Base-by-base conservation (phyloP, 2,888 invertebrate genomes). In the Ceramica pisi region DNA sequence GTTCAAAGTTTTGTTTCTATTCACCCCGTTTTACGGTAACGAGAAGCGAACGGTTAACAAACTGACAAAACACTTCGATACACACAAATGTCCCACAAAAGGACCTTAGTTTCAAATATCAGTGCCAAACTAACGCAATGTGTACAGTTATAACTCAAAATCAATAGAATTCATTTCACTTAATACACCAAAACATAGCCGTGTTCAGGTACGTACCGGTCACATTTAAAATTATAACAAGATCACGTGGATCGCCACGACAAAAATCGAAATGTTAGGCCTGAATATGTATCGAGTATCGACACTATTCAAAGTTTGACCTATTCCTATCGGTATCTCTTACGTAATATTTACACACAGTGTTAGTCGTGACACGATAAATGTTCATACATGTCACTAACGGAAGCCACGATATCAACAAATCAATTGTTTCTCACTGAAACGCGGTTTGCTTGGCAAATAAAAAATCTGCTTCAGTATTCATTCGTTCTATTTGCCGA, bases 241-340 rank as follows among this genome's bases (percentile, higher is more conserved):
- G 71, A 72, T 90, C 90, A 90, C 91, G 88, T 86, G 88, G 86
- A 73, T 19, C 48, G 82, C 76, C 89, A 89, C 87, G 89, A 74
- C 78, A 75, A 71, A 70, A 74, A 70, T 69, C 69, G 44, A 76
- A 78, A 71, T 71, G 78, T 71, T 80, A 59, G 61, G 67, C 62
- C 69, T 76, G 65, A 76, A 80, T 83, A 84, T 78, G 75, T 81
- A 85, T 82, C 41, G 46, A 75, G 21, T 73, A 71, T 73, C 70
- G 65, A 56, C 81, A 79, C 76, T 84, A 84, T 85, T 86, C 81
- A 87, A 85, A 85, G 85, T 85, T 86, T 88, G 86, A 88, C 86
- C 88, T 79, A 85, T 81, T 77, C 75, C 76, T 82, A 80, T 84
- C 76, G 63, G 64, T 69, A 75, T 73, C 56, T 76, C 70, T 85